Evolutionary conservation across 2,797 vertebrate genomes (phyloP).

Genomic region (Antrozous pallidus): DNA sequence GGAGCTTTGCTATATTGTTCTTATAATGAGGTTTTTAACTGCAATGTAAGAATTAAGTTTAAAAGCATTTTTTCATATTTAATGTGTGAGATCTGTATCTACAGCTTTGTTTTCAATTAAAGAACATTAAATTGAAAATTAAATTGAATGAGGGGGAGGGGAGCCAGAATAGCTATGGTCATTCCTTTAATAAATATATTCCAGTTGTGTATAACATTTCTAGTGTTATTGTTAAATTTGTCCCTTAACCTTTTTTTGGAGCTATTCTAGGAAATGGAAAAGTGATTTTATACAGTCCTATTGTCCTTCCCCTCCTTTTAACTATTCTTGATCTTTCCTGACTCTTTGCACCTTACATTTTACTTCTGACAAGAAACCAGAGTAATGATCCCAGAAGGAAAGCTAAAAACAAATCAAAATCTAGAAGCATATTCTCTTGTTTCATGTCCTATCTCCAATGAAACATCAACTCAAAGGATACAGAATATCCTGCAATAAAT

Average conservation of each 20-base stretch:
- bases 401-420: slow-evolving; percentile 35
- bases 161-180: neutral
- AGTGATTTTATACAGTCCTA: neutral
- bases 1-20: neutral
- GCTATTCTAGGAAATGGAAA: slow-evolving; percentile 1
- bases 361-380: slow-evolving; percentile 19
- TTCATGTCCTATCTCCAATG: slow-evolving; percentile 36
- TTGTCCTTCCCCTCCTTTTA: neutral
- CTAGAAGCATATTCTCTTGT: slow-evolving; percentile 25
- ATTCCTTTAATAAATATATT: slow-evolving; percentile 8
- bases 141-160: neutral
- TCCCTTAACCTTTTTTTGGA: neutral
- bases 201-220: neutral
- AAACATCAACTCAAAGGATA: neutral
- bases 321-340: neutral
- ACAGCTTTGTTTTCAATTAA: slow-evolving; percentile 36
- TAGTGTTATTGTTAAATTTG: neutral
- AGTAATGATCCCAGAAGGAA: neutral
- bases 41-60: slow-evolving; percentile 34
- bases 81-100: neutral
- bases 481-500: neutral
- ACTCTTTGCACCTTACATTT: neutral
- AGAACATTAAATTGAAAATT: slow-evolving; percentile 22
- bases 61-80: slow-evolving; percentile 46
- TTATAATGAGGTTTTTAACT: slow-evolving; percentile 38